A percentile compares a stretch with the other conserved stretches of the same genome.
Evolutionary conservation across 2,113 vertebrate genomes (phyloP).

Genomic region (Vicugna pacos): DNA sequence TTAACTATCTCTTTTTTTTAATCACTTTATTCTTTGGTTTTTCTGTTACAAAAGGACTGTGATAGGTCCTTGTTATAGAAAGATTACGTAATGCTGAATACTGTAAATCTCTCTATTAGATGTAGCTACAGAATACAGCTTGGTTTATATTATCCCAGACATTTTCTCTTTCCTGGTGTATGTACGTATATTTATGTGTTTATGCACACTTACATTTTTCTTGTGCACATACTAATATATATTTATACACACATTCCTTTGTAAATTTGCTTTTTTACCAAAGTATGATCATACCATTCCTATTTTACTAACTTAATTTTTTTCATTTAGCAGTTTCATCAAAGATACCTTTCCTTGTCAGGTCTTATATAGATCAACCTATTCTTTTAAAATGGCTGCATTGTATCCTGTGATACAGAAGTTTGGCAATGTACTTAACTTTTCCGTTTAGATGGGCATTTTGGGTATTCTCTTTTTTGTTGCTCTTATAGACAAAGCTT

Average conservation of each 20-base stretch:
- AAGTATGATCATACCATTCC: neutral
- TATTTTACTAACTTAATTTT: neutral
- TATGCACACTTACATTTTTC: neutral
- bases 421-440: neutral
- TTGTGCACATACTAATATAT: neutral
- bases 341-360: neutral
- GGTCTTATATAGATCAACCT: neutral
- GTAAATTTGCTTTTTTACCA: neutral
- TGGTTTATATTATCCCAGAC: neutral
- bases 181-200: neutral
- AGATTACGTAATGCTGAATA: neutral
- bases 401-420: neutral
- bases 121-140: neutral
- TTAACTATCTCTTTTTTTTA: neutral
- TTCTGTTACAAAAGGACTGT: neutral
- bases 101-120: conserved; percentile 16
- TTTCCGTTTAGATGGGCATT: neutral
- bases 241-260: neutral
- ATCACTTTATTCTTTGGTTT: conserved; percentile 29
- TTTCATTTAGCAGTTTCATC: neutral
- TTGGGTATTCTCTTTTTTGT: neutral
- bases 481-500: conserved; percentile 12
- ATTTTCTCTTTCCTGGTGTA: neutral
- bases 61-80: neutral
- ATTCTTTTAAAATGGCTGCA: conserved; percentile 15